A percentile compares a stretch with the other conserved stretches of the same genome.
Conservation (phyloP, 2,888 invertebrate species). For the Dryomyza anilis region DNA sequence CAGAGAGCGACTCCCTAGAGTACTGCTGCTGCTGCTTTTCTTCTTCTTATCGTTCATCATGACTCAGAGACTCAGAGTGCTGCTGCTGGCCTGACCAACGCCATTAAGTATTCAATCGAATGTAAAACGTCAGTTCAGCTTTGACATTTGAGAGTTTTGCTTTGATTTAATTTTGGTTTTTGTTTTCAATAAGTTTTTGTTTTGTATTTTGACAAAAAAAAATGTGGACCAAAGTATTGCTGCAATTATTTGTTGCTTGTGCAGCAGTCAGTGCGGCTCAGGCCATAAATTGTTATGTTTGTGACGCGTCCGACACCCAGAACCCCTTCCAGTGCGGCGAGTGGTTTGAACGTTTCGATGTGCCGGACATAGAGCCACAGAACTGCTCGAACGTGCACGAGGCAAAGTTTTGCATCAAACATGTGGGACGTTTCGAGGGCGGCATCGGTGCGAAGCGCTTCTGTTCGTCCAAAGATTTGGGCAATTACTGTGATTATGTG, state of each 20-base stretch:
- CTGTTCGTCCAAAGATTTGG: constrained; percentile 84
- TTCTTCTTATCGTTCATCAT: too few species aligned
- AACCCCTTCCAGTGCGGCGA: constrained; percentile 85
- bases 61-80: too few species aligned
- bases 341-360: constrained; percentile 70
- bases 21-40: too few species aligned
- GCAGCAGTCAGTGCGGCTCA: constrained; percentile 53
- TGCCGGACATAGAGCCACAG: constrained; percentile 69
- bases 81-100: constrained; percentile 34
- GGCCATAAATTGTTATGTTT: constrained; percentile 85
- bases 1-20: too few species aligned
- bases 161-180: constrained; percentile 32
- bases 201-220: not conserved
- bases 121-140: constrained; percentile 50
- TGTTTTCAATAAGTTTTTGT: not conserved
- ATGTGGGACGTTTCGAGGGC: constrained; percentile 89
- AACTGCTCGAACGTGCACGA: constrained; percentile 81
- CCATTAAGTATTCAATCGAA: constrained; percentile 35
- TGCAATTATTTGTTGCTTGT: constrained; percentile 32
- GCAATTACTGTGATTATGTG: constrained; percentile 89
- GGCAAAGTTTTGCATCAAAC: constrained; percentile 90
- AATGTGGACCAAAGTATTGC: constrained; percentile 33
- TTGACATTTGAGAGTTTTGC: constrained; percentile 52
- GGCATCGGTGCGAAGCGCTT: constrained; percentile 87
- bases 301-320: constrained; percentile 79